Evolutionary conservation across 2,797 vertebrate species (phyloP).

Genomic region (Phyllotis vaccarum): DNA sequence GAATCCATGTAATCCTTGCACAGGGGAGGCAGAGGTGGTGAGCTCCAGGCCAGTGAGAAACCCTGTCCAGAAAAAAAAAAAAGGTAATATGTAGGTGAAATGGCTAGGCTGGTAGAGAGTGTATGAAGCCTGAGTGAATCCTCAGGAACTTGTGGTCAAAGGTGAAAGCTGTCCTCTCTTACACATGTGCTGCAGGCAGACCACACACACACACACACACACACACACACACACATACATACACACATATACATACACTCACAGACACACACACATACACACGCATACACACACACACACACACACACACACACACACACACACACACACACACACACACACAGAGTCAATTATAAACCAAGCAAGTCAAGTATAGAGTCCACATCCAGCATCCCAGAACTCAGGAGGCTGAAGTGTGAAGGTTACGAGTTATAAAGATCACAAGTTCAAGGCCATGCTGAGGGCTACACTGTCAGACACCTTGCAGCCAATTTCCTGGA

Average conservation of each 20-base stretch:
- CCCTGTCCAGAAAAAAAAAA: background rate
- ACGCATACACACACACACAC: background rate
- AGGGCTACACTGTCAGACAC: background rate
- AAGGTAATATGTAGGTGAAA: background rate
- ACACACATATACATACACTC: background rate
- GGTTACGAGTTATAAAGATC: background rate
- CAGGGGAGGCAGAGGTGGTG: background rate
- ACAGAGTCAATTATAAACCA: background rate
- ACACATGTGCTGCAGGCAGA: background rate
- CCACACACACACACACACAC: too few relatives aligned
- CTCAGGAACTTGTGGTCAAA: background rate
- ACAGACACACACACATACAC: background rate
- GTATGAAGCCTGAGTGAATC: background rate
- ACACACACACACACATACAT: background rate
- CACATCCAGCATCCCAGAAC: background rate
- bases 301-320: background rate
- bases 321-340: background rate
- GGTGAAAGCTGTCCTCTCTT: background rate
- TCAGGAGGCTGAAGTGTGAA: background rate
- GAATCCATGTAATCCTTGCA: background rate
- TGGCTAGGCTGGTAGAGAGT: background rate
- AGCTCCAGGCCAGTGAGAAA: background rate
- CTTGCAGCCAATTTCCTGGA: background rate
- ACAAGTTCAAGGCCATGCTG: background rate
- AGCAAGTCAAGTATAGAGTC: background rate